Percentiles rank a stretch among this genome's conserved stretches.
phyloP scores from a whole-genome alignment of 2,113 vertebrate genomes.

The Hippocampus guttulatus region DNA sequence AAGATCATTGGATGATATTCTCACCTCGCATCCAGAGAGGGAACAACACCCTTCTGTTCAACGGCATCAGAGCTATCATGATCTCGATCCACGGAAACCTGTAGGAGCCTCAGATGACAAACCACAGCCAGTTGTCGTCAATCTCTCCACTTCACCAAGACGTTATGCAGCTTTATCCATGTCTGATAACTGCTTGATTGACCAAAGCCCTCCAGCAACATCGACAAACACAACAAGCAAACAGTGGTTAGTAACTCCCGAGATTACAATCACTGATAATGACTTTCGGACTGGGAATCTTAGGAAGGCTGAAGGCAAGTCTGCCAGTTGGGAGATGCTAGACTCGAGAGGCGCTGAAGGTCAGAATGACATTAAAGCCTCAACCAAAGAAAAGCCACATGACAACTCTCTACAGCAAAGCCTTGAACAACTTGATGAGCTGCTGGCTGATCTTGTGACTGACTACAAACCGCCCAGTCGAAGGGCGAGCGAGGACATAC shows the following conservation, averaged over 20 bases:
- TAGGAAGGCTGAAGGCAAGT: constrained; percentile 71
- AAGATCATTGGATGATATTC: constrained; percentile 95
- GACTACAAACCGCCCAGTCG: constrained; percentile 84
- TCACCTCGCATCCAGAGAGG: constrained; percentile 75
- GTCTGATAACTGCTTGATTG: constrained; percentile 89
- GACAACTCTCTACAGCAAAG: constrained; percentile 84
- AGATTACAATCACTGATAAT: constrained; percentile 98
- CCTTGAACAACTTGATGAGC: constrained; percentile 93
- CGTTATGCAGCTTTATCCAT: constrained; percentile 94
- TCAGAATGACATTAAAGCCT: constrained; percentile 55
- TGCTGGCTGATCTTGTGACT: constrained; percentile 91
- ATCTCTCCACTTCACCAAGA: constrained; percentile 92
- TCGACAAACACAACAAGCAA: constrained; percentile 69
- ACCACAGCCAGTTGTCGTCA: constrained; percentile 89
- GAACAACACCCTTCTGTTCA: constrained; percentile 78
- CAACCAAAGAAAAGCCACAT: constrained; percentile 71
- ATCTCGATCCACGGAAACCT: constrained; percentile 79
- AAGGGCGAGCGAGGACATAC: constrained; percentile 74
- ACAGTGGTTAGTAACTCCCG: constrained; percentile 90
- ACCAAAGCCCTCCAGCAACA: constrained; percentile 79
- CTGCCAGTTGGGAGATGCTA: constrained; percentile 82
- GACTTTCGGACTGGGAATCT: constrained; percentile 77
- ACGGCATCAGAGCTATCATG: constrained; percentile 88
- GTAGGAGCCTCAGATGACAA: constrained; percentile 73
- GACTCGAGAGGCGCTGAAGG: constrained; percentile 63